Evolutionary conservation across 2,888 invertebrate species (phyloP), one percentile per base, ranked within the genome.

Genomic region (Tenthredo scrophulariae): DNA sequence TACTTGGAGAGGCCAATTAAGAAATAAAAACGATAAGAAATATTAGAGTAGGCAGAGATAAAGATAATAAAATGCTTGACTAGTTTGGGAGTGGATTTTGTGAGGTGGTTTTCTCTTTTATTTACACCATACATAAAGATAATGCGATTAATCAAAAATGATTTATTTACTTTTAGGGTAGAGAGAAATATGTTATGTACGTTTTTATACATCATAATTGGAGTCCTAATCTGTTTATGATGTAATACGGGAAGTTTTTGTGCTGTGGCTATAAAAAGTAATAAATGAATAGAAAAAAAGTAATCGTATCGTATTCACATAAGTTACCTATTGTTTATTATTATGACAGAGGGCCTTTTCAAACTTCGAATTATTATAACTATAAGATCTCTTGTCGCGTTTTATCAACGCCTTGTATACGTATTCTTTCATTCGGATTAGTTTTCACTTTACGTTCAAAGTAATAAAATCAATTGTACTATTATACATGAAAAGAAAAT

Each of bases 171-270:
- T 29, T 54, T 33, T 4, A 0, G 26, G 29, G 43, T 2, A 18
- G 22, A 5, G 13, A 22, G n/a, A 74, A 43, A 13, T 67, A 33
- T 33, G 33, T 33, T 67, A 67, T 62, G 62, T 40, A 15, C n/a
- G 72, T 40, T 74, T 74, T 43, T 43, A 4, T 40, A 26, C 33
- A 26, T 15, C 43, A 22, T 22, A 74, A 26, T 43, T 74, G 22
- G 43, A 67, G 43, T 40, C 43, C 74, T 74, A 40, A 74, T 74
- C 74, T 74, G 74, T 74, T 74, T 74, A 74, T 22, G 74, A 74
- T 43, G 74, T 74, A 43, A 43, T 13, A 74, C 10, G 7, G 37
- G 40, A 37, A 22, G 10, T 43, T 43, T 26, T 43, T 40, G 1
- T 37, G n/a, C 74, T 40, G 18, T n/a, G 37, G 37, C n/a, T 72